These are phyloP conservation scores for Oryctes rhinoceros DNA, from an alignment of 1,140 invertebrate species.

Conservation along the genomic window DNA sequence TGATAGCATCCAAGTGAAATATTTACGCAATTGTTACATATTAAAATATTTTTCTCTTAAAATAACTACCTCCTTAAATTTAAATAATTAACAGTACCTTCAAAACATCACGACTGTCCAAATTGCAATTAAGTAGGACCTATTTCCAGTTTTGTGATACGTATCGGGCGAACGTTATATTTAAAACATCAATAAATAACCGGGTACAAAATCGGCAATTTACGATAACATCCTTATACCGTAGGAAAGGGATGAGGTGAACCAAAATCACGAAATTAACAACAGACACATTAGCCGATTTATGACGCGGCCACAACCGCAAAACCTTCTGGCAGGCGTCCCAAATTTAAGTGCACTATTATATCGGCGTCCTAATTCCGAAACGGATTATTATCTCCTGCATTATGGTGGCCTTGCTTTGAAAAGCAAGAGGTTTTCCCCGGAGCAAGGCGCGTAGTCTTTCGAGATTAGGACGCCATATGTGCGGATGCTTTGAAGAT, in stretches of 20 bases:
- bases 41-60: too few species aligned
- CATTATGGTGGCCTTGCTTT: neutral
- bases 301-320: slow-evolving; percentile 33
- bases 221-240: slow-evolving; percentile 22
- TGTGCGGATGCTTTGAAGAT: neutral
- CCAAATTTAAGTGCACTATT: slow-evolving; percentile 44
- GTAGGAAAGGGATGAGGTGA: neutral
- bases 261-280: slow-evolving; percentile 31
- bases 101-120: too few species aligned
- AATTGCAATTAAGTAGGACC: too few species aligned
- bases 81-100: too few species aligned
- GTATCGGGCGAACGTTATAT: too few species aligned
- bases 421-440: neutral
- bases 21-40: too few species aligned
- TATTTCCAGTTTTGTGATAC: too few species aligned
- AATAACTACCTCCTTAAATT: too few species aligned
- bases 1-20: too few species aligned
- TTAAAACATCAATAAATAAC: neutral
- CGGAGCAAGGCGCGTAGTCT: neutral
- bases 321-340: slow-evolving; percentile 44
- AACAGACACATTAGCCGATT: slow-evolving; percentile 36
- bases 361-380: slow-evolving; percentile 44
- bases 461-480: slow-evolving; percentile 16
- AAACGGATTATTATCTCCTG: slow-evolving; percentile 39
- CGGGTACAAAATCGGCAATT: neutral